Evolutionary conservation across 2,113 vertebrate species (phyloP), one percentile per base, ranked within the genome.

Genomic region (Callithrix jacchus): DNA sequence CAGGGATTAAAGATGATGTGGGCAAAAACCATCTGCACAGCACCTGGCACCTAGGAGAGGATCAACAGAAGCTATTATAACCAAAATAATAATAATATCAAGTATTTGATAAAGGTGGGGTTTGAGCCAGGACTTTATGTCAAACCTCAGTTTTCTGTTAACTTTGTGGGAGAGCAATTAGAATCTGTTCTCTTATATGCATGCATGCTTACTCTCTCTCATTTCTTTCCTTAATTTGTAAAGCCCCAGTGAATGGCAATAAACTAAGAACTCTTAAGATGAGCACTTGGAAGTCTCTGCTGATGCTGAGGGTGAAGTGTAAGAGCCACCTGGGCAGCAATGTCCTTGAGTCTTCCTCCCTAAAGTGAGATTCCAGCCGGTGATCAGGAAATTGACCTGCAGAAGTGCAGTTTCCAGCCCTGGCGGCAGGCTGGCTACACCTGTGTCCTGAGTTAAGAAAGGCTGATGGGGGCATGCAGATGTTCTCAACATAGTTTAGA

Each of bases 71-170:
- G 17, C 9, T 66, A 35, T 66, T 70, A 52, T 45, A 37, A 87
- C 88, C 42, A 71, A 96, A 79, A 58, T 54, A 52, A 68, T 56
- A 58, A 90, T 76, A 37, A 17, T 58, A 68, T 35, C 23, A 47
- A 83, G 52, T 73, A 64, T 86, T 94, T 49, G 45, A 84, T 10
- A 45, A 93, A 76, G n/a, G 21, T 27, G 77, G 16, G 32, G 49
- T 56, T 32, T 88, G 76, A 93, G 27, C 25, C 83, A 84, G 37
- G 79, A 32, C 21, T 89, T 25, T 8, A 42, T 14, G 27, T 13
- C 40, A 96, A 93, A 88, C 10, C 52, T 94, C 66, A 73, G n/a
- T 87, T 92, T 45, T 91, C 9, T 8, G 32, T 79, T 94, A 42
- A 83, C 18, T 89, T 54, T 68, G 16, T 32, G 73, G 81, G n/a